A percentile compares a stretch with the other conserved stretches of the same genome.
Conservation (phyloP, 2,888 invertebrate species). For the Liopterus haemorrhoidalis region DNA sequence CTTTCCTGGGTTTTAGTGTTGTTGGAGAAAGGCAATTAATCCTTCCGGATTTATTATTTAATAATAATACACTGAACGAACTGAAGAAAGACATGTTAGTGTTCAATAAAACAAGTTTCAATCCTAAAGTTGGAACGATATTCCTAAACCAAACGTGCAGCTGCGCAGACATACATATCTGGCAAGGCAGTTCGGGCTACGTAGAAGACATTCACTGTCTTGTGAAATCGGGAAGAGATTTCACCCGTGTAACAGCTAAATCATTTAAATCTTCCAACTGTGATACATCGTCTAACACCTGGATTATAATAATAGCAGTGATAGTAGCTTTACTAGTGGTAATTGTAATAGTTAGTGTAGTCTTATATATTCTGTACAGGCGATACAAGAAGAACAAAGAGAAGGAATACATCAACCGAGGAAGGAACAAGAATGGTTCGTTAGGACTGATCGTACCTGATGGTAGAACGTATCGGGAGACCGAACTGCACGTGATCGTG, state of each 20-base stretch:
- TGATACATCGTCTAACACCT: constrained; percentile 26
- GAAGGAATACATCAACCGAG: constrained; percentile 40
- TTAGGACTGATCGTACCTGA: constrained; percentile 72
- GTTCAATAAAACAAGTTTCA: constrained; percentile 53
- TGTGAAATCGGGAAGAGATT: constrained; percentile 31
- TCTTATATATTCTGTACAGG: constrained; percentile 44
- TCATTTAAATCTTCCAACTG: constrained; percentile 37
- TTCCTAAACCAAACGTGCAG: constrained; percentile 55
- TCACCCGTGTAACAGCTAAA: constrained; percentile 32
- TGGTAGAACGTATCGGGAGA: constrained; percentile 75
- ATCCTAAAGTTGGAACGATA: constrained; percentile 54
- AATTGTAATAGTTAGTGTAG: constrained; percentile 40
- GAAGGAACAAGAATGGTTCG: constrained; percentile 47
- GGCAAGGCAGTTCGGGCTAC: constrained; percentile 32
- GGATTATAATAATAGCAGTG: constrained; percentile 44
- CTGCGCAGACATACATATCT: constrained; percentile 43
- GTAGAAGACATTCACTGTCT: constrained; percentile 40
- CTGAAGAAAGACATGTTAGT: constrained; percentile 55
- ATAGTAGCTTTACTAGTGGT: constrained; percentile 45
- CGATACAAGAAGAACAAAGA: constrained; percentile 43
- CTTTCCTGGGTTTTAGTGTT: constrained; percentile 56
- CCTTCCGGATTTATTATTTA: constrained; percentile 53
- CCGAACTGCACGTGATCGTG: constrained; percentile 78
- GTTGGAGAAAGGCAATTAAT: constrained; percentile 47
- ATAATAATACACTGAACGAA: constrained; percentile 56